These are phyloP conservation scores for Troides oblongomaculatus DNA, from an alignment of 2,888 invertebrate species.

Conservation along the genomic window DNA sequence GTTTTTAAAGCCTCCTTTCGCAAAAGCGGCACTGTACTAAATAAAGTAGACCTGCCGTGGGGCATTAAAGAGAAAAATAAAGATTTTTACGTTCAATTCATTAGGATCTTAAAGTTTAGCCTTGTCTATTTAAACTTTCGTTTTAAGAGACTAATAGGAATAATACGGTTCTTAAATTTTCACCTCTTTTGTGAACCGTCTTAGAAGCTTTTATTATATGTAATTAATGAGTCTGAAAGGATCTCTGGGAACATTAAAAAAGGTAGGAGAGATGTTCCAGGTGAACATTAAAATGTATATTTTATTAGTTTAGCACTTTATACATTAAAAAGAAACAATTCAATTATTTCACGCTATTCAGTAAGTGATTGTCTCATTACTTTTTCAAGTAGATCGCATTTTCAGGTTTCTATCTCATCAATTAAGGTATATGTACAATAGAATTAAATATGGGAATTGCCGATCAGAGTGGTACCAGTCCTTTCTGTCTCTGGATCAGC, in stretches of 20 bases:
- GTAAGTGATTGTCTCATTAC: no score
- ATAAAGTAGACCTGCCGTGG: slow-evolving; percentile 20
- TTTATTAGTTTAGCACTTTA: no score
- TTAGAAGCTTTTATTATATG: slow-evolving; percentile 17
- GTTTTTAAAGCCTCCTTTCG: slow-evolving; percentile 33
- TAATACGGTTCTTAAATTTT: slow-evolving; percentile 5
- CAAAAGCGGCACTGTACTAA: slow-evolving; percentile 10
- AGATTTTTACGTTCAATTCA: slow-evolving; percentile 40
- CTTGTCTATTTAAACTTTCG: slow-evolving; percentile 27
- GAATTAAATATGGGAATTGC: no score
- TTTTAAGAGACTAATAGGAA: slow-evolving; percentile 22
- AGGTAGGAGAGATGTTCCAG: neutral
- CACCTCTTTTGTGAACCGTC: slow-evolving; percentile 1
- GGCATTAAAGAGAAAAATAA: slow-evolving; percentile 37
- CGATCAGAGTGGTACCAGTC: no score
- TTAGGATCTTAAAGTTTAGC: slow-evolving; percentile 29
- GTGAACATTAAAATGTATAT: neutral
- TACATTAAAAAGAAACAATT: no score
- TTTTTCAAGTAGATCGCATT: no score
- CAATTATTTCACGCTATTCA: no score
- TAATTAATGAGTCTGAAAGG: slow-evolving; percentile 8
- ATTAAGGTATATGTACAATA: no score
- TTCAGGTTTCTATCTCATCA: no score
- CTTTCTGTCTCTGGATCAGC: no score
- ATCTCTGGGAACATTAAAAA: neutral